Evolutionary conservation across 2,113 vertebrate genomes (phyloP).

Genomic region (Ascaphus truei): DNA sequence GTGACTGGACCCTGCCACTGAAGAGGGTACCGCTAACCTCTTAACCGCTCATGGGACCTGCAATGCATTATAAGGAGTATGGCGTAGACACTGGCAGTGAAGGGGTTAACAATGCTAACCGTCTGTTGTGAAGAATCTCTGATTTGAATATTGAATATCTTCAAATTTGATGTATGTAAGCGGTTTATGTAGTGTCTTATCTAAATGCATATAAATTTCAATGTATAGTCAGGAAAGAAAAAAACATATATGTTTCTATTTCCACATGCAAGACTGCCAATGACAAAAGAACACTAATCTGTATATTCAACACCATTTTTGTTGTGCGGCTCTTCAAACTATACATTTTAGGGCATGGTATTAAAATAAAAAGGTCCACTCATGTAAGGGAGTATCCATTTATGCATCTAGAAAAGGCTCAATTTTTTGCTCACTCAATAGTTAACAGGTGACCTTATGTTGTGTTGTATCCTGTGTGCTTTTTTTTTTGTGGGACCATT

Average conservation of each 20-base stretch:
- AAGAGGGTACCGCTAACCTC: background rate
- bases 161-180: constrained; percentile 85
- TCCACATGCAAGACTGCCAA: constrained; percentile 76
- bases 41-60: constrained; percentile 8
- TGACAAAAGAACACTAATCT: constrained; percentile 86
- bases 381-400: constrained; percentile 81
- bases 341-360: constrained; percentile 75
- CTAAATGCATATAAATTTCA: constrained; percentile 88
- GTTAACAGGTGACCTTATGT: constrained; percentile 77
- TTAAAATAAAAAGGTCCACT: constrained; percentile 61
- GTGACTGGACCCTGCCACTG: background rate
- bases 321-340: constrained; percentile 78
- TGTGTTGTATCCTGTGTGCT: constrained; percentile 86
- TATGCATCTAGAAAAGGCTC: constrained; percentile 77
- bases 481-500: constrained; percentile 80
- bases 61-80: constrained; percentile 62
- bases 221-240: constrained; percentile 84
- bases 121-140: constrained; percentile 90
- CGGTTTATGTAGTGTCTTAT: constrained; percentile 85
- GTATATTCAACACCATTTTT: constrained; percentile 75
- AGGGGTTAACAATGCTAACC: constrained; percentile 69
- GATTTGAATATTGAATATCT: constrained; percentile 91
- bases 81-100: constrained; percentile 53
- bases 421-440: constrained; percentile 81
- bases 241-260: constrained; percentile 69